Conservation (phyloP, 2,797 vertebrate species). For the Agapornis canus region DNA sequence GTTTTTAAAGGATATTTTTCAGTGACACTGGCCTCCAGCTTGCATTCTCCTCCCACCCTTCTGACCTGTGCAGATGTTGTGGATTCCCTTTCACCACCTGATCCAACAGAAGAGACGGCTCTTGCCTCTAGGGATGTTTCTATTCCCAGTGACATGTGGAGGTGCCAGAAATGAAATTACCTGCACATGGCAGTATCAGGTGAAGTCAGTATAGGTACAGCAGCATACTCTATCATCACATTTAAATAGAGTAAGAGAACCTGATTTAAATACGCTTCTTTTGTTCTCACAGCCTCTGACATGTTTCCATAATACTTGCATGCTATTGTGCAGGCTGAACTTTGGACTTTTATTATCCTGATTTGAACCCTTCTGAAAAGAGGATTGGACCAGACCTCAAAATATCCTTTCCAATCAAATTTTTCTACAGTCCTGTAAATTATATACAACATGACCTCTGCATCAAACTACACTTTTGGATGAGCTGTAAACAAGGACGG, state of each 20-base stretch:
- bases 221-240: not conserved
- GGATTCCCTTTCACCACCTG: not conserved
- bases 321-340: not conserved
- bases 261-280: not conserved
- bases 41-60: not conserved
- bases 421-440: not conserved
- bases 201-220: not conserved
- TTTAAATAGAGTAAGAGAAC: not conserved
- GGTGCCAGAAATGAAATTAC: conserved; percentile 22
- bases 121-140: not conserved
- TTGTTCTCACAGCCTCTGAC: not conserved
- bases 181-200: not conserved
- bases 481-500: not conserved
- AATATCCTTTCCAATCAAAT: not conserved
- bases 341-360: not conserved
- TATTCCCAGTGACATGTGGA: conserved; percentile 10
- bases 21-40: not conserved
- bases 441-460: not conserved
- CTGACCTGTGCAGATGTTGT: conserved; percentile 24
- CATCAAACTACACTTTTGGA: not conserved
- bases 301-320: not conserved
- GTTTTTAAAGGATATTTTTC: not conserved
- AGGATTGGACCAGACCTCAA: not conserved
- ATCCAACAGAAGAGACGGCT: not conserved
- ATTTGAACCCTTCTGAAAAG: not conserved